phyloP scores from a whole-genome alignment of 2,113 vertebrate genomes.

The Macquaria australasica region DNA sequence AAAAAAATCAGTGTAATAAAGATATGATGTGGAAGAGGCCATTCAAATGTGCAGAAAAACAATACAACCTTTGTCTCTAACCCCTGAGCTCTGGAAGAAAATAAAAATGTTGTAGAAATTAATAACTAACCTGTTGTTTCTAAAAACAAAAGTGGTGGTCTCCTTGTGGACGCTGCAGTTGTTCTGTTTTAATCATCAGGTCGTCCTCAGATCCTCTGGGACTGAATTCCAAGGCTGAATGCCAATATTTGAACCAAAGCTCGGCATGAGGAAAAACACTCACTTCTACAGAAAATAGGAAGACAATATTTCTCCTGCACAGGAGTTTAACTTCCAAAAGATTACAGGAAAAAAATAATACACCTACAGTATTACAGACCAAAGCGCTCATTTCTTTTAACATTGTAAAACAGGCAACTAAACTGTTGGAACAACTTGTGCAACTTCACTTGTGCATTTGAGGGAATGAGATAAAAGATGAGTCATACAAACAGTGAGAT shows the following conservation, averaged over 20 bases:
- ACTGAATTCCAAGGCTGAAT: slow-evolving; percentile 67
- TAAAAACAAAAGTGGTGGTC: slow-evolving; percentile 60
- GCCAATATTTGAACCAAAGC: slow-evolving; percentile 56
- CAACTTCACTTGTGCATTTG: neutral
- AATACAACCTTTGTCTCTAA: slow-evolving; percentile 10
- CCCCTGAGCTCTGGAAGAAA: neutral
- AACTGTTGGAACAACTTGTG: neutral
- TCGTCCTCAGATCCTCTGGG: slow-evolving; percentile 55
- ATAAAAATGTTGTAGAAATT: slow-evolving; percentile 19
- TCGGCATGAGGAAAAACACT: slow-evolving; percentile 73
- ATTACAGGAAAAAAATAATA: neutral
- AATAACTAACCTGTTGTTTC: slow-evolving; percentile 44
- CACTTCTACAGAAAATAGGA: slow-evolving; percentile 43
- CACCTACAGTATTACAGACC: neutral
- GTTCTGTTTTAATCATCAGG: slow-evolving; percentile 76
- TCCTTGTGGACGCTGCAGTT: slow-evolving; percentile 48
- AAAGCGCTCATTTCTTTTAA: slow-evolving; percentile 1
- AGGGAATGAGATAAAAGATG: slow-evolving; percentile 1
- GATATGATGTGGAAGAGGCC: neutral
- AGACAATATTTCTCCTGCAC: slow-evolving; percentile 36
- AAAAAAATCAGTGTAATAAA: neutral
- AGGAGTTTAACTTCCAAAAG: slow-evolving; percentile 28
- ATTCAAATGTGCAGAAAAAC: slow-evolving; percentile 3
- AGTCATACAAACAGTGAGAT: neutral
- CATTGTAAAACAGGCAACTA: neutral